Percentiles rank a stretch among this genome's conserved stretches.
Evolutionary conservation across 23 tunicate genomes (phyloP).

Genomic region (Phallusia fumigata): DNA sequence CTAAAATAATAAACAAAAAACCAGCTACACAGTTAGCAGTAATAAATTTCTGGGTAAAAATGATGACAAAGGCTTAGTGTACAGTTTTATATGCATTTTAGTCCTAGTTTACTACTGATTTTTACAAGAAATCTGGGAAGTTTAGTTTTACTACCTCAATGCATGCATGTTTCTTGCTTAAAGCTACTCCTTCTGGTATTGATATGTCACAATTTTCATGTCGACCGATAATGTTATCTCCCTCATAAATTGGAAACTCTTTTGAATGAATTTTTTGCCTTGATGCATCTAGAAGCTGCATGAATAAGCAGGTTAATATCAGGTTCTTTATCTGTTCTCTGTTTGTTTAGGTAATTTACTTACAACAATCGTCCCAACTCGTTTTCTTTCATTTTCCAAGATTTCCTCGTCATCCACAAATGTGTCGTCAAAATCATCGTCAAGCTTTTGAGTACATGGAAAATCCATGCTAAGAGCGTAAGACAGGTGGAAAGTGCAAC

Average conservation of each 20-base stretch:
- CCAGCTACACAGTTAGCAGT: too few relatives aligned
- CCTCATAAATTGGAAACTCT: slow-evolving; percentile 52
- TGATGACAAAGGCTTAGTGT: too few relatives aligned
- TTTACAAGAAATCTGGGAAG: too few relatives aligned
- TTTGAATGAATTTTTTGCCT: neutral
- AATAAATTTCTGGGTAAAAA: too few relatives aligned
- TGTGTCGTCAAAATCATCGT: slow-evolving; percentile 32
- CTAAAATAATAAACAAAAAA: too few relatives aligned
- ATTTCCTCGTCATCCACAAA: neutral
- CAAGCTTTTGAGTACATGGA: slow-evolving; percentile 50
- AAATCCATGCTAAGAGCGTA: slow-evolving; percentile 34
- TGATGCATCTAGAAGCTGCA: neutral
- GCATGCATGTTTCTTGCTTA: slow-evolving; percentile 86
- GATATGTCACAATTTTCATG: slow-evolving; percentile 68
- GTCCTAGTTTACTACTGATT: too few relatives aligned
- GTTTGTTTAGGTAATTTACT: too few relatives aligned
- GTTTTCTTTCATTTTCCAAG: slow-evolving; percentile 19
- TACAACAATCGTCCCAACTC: slow-evolving; percentile 52
- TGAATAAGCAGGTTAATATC: too few relatives aligned
- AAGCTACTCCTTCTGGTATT: slow-evolving; percentile 54
- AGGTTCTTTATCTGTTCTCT: too few relatives aligned
- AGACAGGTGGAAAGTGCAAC: too few relatives aligned
- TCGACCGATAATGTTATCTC: slow-evolving; percentile 70
- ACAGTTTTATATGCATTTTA: too few relatives aligned
- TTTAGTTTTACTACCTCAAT: slow-evolving; percentile 54